Conservation (phyloP, 2,113 vertebrate species). For the Polypterus bichir region DNA sequence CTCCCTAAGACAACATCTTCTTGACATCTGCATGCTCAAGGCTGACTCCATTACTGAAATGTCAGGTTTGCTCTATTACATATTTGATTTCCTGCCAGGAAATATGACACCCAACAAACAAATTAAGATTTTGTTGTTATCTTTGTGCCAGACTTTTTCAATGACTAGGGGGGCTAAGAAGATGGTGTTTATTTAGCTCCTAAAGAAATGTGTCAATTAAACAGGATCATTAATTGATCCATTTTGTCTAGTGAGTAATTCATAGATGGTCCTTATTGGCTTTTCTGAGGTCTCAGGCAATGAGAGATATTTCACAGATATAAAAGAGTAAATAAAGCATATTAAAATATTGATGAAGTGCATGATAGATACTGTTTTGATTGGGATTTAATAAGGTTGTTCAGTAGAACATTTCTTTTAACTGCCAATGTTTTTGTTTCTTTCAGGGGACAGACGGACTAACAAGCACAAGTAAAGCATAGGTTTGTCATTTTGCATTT, state of each 20-base stretch:
- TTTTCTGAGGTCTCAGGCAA: neutral
- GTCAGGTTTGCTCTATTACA: too few species aligned
- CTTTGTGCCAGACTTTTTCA: too few species aligned
- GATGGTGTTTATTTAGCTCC: too few species aligned
- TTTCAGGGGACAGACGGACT: slow-evolving; percentile 40
- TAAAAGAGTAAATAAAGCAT: neutral
- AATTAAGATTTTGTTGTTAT: too few species aligned
- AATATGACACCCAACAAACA: too few species aligned
- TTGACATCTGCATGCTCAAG: too few species aligned
- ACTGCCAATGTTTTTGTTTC: slow-evolving; percentile 11
- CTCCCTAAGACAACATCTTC: too few species aligned
- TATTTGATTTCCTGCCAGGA: too few species aligned
- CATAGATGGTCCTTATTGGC: neutral
- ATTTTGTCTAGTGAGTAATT: neutral
- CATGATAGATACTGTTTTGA: neutral
- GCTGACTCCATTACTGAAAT: too few species aligned
- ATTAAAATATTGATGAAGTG: neutral
- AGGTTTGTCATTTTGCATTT: slow-evolving; percentile 25
- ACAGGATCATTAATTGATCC: too few species aligned
- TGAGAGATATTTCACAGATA: neutral
- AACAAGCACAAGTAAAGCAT: slow-evolving; percentile 39
- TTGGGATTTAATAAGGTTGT: neutral
- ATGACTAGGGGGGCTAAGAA: too few species aligned
- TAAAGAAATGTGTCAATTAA: too few species aligned
- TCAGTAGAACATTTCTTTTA: neutral